A percentile compares a stretch with the other conserved stretches of the same genome.
Evolutionary conservation across 2,888 invertebrate species (phyloP).

Genomic region (Noctuana brunneofusca): DNA sequence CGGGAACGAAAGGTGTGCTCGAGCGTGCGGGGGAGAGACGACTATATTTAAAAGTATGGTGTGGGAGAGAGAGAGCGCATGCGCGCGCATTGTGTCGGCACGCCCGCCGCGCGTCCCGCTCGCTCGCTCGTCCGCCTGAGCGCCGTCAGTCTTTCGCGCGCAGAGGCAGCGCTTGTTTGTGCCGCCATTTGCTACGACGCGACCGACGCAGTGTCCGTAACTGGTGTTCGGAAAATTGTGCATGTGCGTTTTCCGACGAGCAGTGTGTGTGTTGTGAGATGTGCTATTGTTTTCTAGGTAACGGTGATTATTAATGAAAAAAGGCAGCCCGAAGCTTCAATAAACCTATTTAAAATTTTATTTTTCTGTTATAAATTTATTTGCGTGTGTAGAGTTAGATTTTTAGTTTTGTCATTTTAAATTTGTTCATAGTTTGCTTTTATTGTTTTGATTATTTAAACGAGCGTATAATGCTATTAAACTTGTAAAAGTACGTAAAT

Average conservation of each 20-base stretch:
- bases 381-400: conserved; percentile 4
- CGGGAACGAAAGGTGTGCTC: conserved; percentile 81
- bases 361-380: conserved; percentile 25
- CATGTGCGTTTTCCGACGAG: conserved; percentile 81
- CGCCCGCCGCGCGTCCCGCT: conserved; percentile 81
- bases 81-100: conserved; percentile 77
- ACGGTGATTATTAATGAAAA: conserved; percentile 66
- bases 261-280: conserved; percentile 82
- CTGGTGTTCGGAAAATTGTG: conserved; percentile 82
- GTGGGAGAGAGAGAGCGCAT: conserved; percentile 64
- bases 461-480: conserved; percentile 40
- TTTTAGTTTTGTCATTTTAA: conserved; percentile 13
- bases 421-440: neutral
- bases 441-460: conserved; percentile 1
- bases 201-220: conserved; percentile 81
- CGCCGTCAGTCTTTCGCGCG: conserved; percentile 78
- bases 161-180: conserved; percentile 74
- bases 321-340: conserved; percentile 70
- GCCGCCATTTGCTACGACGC: conserved; percentile 74
- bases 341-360: conserved; percentile 45
- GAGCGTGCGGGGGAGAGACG: conserved; percentile 64
- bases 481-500: conserved; percentile 55
- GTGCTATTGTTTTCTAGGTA: conserved; percentile 83
- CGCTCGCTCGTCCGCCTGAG: conserved; percentile 61
- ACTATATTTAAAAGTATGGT: conserved; percentile 51